Evolutionary conservation across 2,888 invertebrate genomes (phyloP).

Genomic region (Sarcophaga variegata): DNA sequence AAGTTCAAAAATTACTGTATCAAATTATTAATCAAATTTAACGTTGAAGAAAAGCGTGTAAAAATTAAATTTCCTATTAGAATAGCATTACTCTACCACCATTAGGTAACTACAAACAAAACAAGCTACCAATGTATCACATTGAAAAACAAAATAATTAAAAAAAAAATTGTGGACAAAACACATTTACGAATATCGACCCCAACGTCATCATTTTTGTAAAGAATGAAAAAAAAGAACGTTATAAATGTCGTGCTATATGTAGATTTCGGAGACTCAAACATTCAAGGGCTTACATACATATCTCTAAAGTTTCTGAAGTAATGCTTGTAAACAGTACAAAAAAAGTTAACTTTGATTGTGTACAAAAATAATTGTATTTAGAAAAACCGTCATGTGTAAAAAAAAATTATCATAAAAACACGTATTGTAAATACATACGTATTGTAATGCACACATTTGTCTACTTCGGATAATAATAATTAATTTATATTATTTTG

Average conservation of each 20-base stretch:
- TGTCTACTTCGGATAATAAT: too few species aligned
- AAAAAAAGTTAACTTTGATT: too few species aligned
- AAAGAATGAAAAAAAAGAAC: background rate
- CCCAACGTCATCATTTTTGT: background rate
- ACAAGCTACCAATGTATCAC: background rate
- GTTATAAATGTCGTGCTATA: background rate
- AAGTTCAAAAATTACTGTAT: background rate
- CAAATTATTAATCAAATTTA: background rate
- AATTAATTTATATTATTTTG: too few species aligned
- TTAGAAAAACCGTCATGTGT: too few species aligned
- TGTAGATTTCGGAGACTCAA: background rate
- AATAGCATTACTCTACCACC: background rate
- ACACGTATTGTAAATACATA: too few species aligned
- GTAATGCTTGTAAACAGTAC: background rate
- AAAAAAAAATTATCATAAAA: too few species aligned
- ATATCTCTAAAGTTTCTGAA: background rate
- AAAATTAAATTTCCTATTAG: background rate
- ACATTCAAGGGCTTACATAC: background rate
- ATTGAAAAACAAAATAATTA: background rate
- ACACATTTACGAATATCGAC: background rate
- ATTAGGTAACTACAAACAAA: constrained; percentile 4
- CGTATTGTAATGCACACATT: too few species aligned
- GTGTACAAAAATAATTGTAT: too few species aligned
- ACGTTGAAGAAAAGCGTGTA: background rate
- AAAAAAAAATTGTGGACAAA: background rate